phyloP scores from a whole-genome alignment of 2,113 vertebrate species.

The Ellobius talpinus region DNA sequence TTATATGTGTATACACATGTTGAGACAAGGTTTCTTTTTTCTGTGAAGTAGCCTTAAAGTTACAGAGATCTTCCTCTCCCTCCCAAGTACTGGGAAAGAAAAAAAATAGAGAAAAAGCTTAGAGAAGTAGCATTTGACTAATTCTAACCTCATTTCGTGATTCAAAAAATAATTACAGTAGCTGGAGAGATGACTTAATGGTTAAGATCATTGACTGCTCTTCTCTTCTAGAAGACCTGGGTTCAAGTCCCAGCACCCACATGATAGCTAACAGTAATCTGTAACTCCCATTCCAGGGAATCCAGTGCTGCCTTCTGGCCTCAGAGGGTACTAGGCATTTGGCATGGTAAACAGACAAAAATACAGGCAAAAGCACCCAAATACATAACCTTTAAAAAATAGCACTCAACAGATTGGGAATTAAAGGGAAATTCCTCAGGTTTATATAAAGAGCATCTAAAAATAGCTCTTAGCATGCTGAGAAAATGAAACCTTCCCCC shows the following conservation, averaged over 20 bases:
- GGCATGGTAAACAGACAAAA: background rate
- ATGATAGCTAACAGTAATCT: background rate
- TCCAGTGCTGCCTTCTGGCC: background rate
- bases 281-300: background rate
- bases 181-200: background rate
- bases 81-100: background rate
- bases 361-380: background rate
- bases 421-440: background rate
- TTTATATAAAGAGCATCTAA: background rate
- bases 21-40: background rate
- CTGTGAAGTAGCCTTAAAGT: background rate
- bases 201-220: background rate
- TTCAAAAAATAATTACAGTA: background rate
- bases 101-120: background rate
- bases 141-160: background rate
- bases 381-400: background rate
- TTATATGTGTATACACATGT: background rate
- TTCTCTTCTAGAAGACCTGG: background rate
- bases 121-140: slow-evolving; percentile 10
- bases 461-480: background rate
- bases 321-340: background rate
- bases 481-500: background rate
- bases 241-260: background rate
- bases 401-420: background rate
- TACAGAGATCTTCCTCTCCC: background rate